Evolutionary conservation across 2,888 invertebrate genomes (phyloP), one percentile per base, ranked within the genome.

Genomic region (Drosophila ezoana): DNA sequence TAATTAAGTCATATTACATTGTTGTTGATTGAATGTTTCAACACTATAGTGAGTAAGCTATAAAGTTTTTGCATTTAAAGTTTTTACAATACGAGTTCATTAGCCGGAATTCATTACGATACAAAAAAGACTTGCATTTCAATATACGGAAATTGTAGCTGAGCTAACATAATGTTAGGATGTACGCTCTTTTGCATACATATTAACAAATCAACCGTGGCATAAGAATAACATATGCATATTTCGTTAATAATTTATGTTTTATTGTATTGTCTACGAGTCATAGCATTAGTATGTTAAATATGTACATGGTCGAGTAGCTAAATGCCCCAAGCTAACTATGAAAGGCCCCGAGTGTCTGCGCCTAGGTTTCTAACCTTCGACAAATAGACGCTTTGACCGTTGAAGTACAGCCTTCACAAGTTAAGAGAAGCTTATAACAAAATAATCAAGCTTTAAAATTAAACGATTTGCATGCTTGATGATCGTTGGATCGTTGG

Each of bases 381-480:
- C 77, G 44, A 40, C 54, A 40, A 72, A 43, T 45, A 63, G 56
- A 67, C 52, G 56, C 54, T 61, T 65, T 64, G 80, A 64, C 69
- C 69, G 83, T 70, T 83, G 62, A 69, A 70, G 63, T 58, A 51
- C 63, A 79, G 65, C 79, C 79, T 79, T 79, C 73, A 44, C n/a
- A 59, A 52, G 37, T 37, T 60, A 56, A 66, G 43, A 56, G 48
- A 40, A 54, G 35, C 32, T 64, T 52, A 18, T 23, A 35, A 60
- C 47, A 18, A 35, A 9, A 14, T 35, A 47, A 37, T 37, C 18
- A 38, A 43, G 10, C 9, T 33, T 38, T 33, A 10, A 16, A 28
- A 33, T n/a, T 65, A 35, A 11, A 28, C 23, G 52, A 40, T 41
- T 64, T 13, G 53, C 18, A 41, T 63, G 63, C 18, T 13, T 18